A percentile compares a stretch with the other conserved stretches of the same genome.
These are phyloP conservation scores for Babyrousa celebensis DNA, from an alignment of 2,797 vertebrate genomes.

Conservation along the genomic window DNA sequence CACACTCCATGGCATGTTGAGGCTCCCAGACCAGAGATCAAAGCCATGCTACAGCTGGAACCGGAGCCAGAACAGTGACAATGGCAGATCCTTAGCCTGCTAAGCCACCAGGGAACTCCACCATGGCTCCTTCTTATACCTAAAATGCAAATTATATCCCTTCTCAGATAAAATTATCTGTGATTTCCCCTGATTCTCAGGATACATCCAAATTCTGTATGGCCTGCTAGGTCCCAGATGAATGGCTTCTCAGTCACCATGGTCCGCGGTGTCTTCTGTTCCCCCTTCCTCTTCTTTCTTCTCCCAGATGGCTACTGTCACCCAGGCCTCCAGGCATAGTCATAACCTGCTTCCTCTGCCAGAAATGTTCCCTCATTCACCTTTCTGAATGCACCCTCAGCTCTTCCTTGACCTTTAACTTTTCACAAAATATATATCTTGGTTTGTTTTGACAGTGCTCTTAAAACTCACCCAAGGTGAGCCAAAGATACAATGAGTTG, in stretches of 20 bases:
- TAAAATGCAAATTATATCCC: background rate
- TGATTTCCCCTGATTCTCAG: background rate
- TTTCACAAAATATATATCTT: background rate
- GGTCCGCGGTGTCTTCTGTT: background rate
- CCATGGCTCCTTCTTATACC: background rate
- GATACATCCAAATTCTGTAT: background rate
- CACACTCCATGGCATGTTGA: too few relatives aligned
- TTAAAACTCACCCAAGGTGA: background rate
- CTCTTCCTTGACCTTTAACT: background rate
- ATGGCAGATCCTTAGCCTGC: too few relatives aligned
- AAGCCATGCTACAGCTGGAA: too few relatives aligned
- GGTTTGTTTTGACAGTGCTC: background rate
- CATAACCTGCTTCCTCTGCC: background rate
- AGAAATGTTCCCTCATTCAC: background rate
- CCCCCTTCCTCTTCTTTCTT: background rate
- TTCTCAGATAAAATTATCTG: conserved; percentile 25
- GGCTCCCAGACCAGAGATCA: too few relatives aligned
- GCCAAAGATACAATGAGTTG: background rate
- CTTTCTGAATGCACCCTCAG: background rate
- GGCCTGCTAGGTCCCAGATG: background rate
- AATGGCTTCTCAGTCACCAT: background rate
- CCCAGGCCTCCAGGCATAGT: background rate
- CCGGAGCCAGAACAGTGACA: too few relatives aligned
- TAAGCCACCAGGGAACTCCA: too few relatives aligned
- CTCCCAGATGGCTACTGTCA: background rate